Evolutionary conservation across 2,888 invertebrate species (phyloP).

Genomic region (Argyresthia goedartella): DNA sequence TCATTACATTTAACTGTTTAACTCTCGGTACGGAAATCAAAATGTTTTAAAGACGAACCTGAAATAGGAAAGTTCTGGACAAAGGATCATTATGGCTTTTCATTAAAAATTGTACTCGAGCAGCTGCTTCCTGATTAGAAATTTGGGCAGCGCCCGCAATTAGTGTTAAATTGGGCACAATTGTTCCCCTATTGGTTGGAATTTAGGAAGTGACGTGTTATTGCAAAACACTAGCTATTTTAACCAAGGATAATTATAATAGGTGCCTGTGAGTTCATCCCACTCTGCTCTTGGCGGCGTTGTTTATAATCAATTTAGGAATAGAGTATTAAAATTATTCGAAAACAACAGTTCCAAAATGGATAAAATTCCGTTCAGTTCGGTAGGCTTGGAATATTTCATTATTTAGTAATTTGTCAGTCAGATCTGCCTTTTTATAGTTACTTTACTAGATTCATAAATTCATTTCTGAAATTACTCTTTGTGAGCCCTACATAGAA

Average conservation of each 20-base stretch:
- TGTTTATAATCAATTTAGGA: background rate
- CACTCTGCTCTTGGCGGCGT: background rate
- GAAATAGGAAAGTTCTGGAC: constrained; percentile 66
- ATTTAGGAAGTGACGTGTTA: constrained; percentile 17
- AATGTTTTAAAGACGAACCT: constrained; percentile 50
- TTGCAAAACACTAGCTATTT: background rate
- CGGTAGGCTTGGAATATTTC: no score
- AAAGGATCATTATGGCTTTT: constrained; percentile 47
- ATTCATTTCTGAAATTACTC: no score
- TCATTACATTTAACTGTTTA: constrained; percentile 56
- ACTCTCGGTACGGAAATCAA: constrained; percentile 21
- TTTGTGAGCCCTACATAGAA: no score
- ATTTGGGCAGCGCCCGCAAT: constrained; percentile 38
- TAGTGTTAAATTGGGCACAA: constrained; percentile 36
- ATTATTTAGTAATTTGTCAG: no score
- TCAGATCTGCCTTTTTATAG: no score
- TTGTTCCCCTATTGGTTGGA: constrained; percentile 24
- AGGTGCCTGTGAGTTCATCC: no score
- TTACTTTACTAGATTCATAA: no score
- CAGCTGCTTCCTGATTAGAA: constrained; percentile 38
- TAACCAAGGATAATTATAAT: no score
- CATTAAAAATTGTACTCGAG: constrained; percentile 12
- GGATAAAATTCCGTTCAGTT: no score
- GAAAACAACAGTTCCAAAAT: no score
- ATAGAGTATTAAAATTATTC: no score